phyloP scores from a whole-genome alignment of 2,888 invertebrate species.

The Perizoma affinitatum region DNA sequence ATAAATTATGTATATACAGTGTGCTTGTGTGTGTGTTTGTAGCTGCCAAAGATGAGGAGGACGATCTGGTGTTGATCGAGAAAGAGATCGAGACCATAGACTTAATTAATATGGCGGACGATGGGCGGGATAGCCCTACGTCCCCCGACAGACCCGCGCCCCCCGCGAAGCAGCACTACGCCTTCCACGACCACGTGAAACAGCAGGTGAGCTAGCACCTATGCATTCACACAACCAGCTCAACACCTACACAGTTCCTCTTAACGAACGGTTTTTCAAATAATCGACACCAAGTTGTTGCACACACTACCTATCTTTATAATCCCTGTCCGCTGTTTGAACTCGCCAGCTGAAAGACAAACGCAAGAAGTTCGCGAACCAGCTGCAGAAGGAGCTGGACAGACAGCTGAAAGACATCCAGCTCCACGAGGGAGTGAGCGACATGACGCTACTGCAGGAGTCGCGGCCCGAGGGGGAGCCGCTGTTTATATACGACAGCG shows the following conservation, averaged over 20 bases:
- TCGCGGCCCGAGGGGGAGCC: not conserved
- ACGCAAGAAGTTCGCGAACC: not conserved
- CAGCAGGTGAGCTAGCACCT: conserved; percentile 4
- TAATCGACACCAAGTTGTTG: no score
- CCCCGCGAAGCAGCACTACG: not conserved
- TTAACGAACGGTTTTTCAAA: no score
- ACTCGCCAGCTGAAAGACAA: not conserved
- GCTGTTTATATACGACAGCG: conserved; percentile 10
- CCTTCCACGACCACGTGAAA: not conserved
- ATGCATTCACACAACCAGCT: no score
- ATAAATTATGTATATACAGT: no score
- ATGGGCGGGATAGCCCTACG: no score
- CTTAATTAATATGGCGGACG: conserved; percentile 16
- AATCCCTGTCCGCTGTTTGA: not conserved
- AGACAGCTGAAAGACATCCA: conserved; percentile 9
- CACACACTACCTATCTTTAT: no score
- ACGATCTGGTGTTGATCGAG: conserved; percentile 38
- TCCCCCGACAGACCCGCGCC: no score
- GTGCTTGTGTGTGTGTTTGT: not conserved
- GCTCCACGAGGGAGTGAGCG: not conserved
- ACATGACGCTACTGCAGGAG: not conserved
- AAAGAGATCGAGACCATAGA: conserved; percentile 39
- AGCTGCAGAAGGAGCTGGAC: conserved; percentile 17
- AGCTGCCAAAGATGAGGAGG: conserved; percentile 22
- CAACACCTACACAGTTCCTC: no score